Evolutionary conservation across 2,797 vertebrate species (phyloP), one percentile per base, ranked within the genome.

Genomic region (Cyprinella venusta): DNA sequence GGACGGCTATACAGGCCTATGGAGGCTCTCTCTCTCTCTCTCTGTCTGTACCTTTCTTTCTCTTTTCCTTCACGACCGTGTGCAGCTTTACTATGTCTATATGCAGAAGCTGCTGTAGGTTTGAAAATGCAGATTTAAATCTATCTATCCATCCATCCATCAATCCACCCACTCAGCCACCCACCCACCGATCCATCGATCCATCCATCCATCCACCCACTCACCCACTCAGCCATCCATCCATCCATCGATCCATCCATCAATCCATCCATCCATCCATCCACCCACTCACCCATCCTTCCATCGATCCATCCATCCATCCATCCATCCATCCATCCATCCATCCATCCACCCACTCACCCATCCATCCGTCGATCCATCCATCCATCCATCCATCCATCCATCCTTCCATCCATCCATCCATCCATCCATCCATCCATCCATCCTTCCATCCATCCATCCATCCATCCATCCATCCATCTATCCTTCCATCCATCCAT

Each of bases 1-100:
- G 84, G 88, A 87, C 86, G 67, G 42, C 81, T 81, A 84, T 72
- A 54, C 42, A 50, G 85, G 84, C 81, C 84, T 79, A 56, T 30
- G 2, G 80, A 88, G 76, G 4, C 19, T 8, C 84, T 84, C 84
- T 71, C 86, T 82, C 85, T 85, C 85, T 67, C 72, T 63, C 52
- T 33, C n/a, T n/a, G n/a, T n/a, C n/a, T n/a, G n/a, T n/a, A 48
- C 45, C 12, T 15, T 48, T 48, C 45, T 48, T 48, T 48, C 45
- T 16, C 45, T 48, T 10, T 42, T 45, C 12, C 42, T 13, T 45
- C 42, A 45, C 13, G 8, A 7, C 15, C 16, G 2, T 24, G 12
- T 18, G 33, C n/a, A 24, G 48, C 2, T 56, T 40, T 56, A 54
- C n/a, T 42, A 21, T 72, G 54, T 72, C 69, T 80, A 42, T 21